Percentiles rank a stretch among this genome's conserved stretches.
Conservation (phyloP, 2,797 vertebrate species). For the Gallinago nigripennis region DNA sequence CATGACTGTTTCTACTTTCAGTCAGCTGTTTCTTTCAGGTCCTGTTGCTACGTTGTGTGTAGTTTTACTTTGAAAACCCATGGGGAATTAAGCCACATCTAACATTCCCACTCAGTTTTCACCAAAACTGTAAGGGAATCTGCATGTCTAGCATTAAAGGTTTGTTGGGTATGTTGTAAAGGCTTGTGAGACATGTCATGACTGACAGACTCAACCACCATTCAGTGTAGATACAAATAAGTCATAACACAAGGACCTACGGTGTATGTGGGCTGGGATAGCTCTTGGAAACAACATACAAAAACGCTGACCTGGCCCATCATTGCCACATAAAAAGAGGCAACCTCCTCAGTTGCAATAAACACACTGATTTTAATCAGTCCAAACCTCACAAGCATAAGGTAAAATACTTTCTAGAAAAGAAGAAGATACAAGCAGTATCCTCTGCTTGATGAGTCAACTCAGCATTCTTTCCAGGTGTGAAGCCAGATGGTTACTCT, state of each 20-base stretch:
- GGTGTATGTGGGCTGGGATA: neutral
- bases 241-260: neutral
- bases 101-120: neutral
- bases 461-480: neutral
- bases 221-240: neutral
- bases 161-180: neutral
- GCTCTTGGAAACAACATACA: neutral
- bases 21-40: neutral
- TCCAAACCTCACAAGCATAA: neutral
- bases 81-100: neutral
- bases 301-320: neutral
- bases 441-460: neutral
- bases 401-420: neutral
- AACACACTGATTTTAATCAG: neutral
- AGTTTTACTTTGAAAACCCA: neutral
- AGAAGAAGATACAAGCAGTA: neutral
- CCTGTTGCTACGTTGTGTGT: neutral
- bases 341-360: neutral
- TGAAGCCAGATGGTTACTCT: neutral
- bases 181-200: neutral
- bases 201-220: neutral
- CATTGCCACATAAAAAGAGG: neutral
- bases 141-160: neutral
- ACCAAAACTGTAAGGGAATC: neutral
- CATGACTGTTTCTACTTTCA: neutral